phyloP scores from a whole-genome alignment of 2,113 vertebrate species.

The Cromileptes altivelis region DNA sequence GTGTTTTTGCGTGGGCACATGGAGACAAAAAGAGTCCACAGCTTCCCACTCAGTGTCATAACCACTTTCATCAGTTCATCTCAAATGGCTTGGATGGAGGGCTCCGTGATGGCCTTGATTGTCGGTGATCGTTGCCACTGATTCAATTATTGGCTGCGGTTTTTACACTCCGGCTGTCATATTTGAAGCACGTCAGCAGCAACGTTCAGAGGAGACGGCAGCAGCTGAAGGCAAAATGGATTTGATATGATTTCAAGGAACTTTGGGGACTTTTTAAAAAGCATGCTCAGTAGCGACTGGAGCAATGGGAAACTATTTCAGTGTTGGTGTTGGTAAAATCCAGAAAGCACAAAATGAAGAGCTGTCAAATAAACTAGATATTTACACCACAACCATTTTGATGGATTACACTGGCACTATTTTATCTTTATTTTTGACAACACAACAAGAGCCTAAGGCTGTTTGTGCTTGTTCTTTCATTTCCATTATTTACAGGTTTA shows the following conservation, averaged over 20 bases:
- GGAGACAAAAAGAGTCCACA: neutral
- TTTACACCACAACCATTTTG: neutral
- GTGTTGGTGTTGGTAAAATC: neutral
- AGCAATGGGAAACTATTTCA: neutral
- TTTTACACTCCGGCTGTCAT: conserved; percentile 19
- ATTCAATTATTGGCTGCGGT: conserved; percentile 61
- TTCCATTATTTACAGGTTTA: conserved; percentile 3
- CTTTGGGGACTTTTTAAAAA: conserved; percentile 27
- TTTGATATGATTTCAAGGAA: conserved; percentile 30
- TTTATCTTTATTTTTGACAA: no score
- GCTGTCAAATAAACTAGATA: neutral
- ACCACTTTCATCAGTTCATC: conserved; percentile 41
- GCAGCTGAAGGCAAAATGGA: conserved; percentile 21
- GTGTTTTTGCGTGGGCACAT: neutral
- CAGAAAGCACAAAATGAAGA: neutral
- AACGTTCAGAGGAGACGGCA: neutral
- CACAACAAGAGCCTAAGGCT: no score
- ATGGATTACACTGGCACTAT: no score
- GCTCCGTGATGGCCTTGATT: conserved; percentile 41
- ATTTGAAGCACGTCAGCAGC: conserved; percentile 47
- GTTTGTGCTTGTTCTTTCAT: neutral
- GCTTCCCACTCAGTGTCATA: conserved; percentile 11
- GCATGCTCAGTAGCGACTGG: neutral
- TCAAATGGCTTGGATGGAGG: conserved; percentile 38
- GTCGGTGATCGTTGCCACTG: conserved; percentile 54